phyloP scores from a whole-genome alignment of 2,113 vertebrate species.

The Gymnobelideus leadbeateri region DNA sequence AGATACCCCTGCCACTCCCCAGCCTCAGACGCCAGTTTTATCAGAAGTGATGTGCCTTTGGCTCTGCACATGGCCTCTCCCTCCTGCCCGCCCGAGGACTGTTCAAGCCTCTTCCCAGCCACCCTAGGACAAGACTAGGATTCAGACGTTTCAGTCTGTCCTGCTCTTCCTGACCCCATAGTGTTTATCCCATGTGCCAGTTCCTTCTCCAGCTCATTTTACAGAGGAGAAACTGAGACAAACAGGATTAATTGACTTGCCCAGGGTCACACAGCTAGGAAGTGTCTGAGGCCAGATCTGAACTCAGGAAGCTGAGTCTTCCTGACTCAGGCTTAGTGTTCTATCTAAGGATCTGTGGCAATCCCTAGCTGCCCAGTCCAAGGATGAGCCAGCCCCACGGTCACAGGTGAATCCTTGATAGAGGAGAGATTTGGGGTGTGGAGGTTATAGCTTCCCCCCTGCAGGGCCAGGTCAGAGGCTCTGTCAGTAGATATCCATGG shows the following conservation, averaged over 20 bases:
- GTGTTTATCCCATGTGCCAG: no score
- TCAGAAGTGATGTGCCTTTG: background rate
- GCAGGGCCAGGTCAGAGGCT: no score
- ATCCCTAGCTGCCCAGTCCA: background rate
- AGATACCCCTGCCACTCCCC: background rate
- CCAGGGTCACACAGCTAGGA: background rate
- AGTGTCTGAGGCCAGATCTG: no score
- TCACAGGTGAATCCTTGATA: background rate
- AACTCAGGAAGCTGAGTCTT: background rate
- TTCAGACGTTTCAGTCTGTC: background rate
- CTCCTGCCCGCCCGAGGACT: background rate
- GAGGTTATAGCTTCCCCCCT: background rate
- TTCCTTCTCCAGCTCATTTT: background rate
- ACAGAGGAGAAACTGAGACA: background rate
- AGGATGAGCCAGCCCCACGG: background rate
- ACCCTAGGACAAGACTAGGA: no score
- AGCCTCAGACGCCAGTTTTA: background rate
- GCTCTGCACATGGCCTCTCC: background rate
- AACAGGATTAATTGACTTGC: background rate
- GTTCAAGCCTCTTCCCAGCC: background rate
- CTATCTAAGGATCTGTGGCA: no score
- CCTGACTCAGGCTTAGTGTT: background rate
- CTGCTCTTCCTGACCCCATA: background rate
- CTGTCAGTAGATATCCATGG: no score
- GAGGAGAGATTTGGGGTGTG: no score